phyloP scores from a whole-genome alignment of 2,797 vertebrate genomes.

The Margarornis squamiger region DNA sequence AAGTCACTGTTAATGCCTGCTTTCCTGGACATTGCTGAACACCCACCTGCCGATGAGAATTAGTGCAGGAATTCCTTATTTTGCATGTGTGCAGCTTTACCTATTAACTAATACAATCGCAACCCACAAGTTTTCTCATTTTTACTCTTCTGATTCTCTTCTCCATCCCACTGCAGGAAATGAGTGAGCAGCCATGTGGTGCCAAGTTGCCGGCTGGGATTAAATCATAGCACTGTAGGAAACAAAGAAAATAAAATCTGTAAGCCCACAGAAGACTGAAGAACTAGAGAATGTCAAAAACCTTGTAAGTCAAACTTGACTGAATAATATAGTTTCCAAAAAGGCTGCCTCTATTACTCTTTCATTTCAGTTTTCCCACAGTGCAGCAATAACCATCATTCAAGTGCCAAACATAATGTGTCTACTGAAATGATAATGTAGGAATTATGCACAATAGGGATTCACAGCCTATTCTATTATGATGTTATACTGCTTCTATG shows the following conservation, averaged over 20 bases:
- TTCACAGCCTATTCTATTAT: constrained; percentile 33
- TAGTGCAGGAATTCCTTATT: neutral
- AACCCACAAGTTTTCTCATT: neutral
- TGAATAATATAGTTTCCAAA: constrained; percentile 4
- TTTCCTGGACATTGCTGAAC: neutral
- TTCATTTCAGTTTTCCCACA: constrained; percentile 28
- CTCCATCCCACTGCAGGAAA: neutral
- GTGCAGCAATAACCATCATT: constrained; percentile 41
- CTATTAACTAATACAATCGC: neutral
- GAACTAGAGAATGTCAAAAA: neutral
- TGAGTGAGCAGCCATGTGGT: fast-evolving
- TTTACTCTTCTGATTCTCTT: neutral
- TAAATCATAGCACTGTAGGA: neutral
- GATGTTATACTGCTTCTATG: constrained; percentile 7
- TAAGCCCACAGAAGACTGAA: neutral
- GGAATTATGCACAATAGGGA: constrained; percentile 43
- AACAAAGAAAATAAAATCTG: neutral
- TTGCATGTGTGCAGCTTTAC: neutral
- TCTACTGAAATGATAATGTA: constrained; percentile 37
- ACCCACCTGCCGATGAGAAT: neutral
- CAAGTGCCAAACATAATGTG: constrained; percentile 27
- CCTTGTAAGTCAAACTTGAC: neutral
- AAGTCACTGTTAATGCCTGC: neutral
- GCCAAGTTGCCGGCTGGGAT: neutral
- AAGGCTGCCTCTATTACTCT: neutral